These are phyloP conservation scores for Acanthosepion esculentum DNA, from an alignment of 2,888 invertebrate genomes.

Conservation along the genomic window DNA sequence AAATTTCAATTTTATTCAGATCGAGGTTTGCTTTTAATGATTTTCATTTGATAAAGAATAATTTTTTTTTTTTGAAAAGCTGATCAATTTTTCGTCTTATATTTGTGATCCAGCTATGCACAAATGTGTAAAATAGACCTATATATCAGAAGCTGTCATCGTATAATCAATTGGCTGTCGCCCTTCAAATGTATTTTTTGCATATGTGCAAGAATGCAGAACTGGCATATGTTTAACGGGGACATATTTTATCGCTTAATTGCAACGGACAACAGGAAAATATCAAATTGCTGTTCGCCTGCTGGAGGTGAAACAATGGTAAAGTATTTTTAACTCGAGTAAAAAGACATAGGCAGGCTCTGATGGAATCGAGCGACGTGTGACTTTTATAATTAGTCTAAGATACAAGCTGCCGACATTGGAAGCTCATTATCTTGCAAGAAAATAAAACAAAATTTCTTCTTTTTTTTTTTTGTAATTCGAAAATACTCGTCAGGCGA, in stretches of 20 bases:
- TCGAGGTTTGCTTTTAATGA: no score
- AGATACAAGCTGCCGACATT: not conserved
- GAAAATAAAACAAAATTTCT: no score
- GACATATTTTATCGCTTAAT: conserved; percentile 11
- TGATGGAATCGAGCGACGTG: not conserved
- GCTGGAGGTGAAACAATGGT: not conserved
- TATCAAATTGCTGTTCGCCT: not conserved
- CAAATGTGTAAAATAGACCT: no score
- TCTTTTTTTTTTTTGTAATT: not conserved
- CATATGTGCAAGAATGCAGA: not conserved
- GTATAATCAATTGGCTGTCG: not conserved
- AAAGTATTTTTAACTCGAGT: not conserved
- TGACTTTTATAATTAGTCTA: not conserved
- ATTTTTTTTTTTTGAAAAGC: no score
- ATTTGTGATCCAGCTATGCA: no score
- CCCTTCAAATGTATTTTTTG: not conserved
- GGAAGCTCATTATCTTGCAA: not conserved
- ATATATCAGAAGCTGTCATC: not conserved
- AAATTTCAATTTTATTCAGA: no score
- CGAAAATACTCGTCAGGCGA: not conserved
- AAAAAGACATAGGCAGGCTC: not conserved
- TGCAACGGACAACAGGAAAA: no score
- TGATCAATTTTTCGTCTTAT: no score
- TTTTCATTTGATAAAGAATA: no score
- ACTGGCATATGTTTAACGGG: not conserved